A percentile compares a stretch with the other conserved stretches of the same genome.
Conservation (phyloP, 2,888 invertebrate genomes). For the Meiosimyza decipiens region DNA sequence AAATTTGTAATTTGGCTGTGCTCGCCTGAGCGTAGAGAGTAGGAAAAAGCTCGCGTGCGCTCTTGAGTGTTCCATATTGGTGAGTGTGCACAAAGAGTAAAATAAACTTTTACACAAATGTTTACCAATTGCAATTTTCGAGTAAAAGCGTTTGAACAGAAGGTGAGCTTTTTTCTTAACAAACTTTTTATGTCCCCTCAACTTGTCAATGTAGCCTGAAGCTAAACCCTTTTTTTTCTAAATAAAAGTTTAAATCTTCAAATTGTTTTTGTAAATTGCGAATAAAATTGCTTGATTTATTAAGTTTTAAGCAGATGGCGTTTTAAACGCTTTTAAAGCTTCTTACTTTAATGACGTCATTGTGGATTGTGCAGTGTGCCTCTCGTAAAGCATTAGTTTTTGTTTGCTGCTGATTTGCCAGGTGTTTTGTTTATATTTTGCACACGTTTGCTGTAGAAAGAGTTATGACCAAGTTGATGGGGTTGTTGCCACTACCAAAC, state of each 20-base stretch:
- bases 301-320: conserved; percentile 13
- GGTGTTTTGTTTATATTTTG: conserved; percentile 10
- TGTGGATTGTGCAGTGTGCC: background rate
- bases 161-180: background rate
- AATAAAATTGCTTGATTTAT: background rate
- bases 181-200: no score
- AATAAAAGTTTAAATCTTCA: no score
- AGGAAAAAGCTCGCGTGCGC: background rate
- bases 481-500: no score
- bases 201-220: background rate
- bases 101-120: background rate
- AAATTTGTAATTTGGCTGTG: background rate
- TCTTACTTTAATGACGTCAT: background rate
- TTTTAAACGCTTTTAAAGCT: background rate
- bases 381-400: no score
- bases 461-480: background rate
- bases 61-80: background rate
- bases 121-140: background rate
- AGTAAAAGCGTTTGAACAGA: background rate
- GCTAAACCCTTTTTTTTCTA: background rate
- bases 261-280: background rate
- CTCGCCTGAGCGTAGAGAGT: background rate
- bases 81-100: background rate
- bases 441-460: background rate
- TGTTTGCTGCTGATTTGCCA: background rate